These are phyloP conservation scores for Lagopus leucura DNA, from an alignment of 2,113 vertebrate species.

Conservation along the genomic window DNA sequence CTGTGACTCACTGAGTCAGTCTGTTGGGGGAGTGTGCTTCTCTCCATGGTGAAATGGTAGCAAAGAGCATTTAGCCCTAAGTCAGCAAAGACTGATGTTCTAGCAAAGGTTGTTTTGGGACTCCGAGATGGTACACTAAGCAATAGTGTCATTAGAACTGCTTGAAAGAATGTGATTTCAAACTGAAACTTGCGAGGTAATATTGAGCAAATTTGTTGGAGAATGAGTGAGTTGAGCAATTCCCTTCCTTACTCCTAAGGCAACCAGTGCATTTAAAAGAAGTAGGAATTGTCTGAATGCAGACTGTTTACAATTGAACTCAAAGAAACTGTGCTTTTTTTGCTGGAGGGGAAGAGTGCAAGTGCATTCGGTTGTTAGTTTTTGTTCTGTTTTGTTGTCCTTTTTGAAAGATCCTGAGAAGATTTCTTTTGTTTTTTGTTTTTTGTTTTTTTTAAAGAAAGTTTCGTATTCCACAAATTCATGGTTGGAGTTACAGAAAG, in stretches of 20 bases:
- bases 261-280: background rate
- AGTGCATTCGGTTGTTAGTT: background rate
- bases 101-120: background rate
- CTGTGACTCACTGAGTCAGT: too few relatives aligned
- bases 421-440: background rate
- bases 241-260: background rate
- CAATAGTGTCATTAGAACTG: background rate
- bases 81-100: background rate
- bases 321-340: background rate
- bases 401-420: background rate
- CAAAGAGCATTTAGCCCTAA: background rate
- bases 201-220: background rate
- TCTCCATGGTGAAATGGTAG: background rate
- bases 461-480: background rate
- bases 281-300: background rate
- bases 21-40: background rate
- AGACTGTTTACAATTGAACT: background rate
- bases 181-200: background rate
- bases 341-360: background rate
- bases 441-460: background rate
- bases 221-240: background rate
- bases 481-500: background rate
- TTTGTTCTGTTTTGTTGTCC: background rate
- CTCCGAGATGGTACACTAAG: background rate
- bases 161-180: background rate